Percentiles rank a stretch among this genome's conserved stretches.
Conservation (phyloP, 2,113 vertebrate species). For the Suncus etruscus region DNA sequence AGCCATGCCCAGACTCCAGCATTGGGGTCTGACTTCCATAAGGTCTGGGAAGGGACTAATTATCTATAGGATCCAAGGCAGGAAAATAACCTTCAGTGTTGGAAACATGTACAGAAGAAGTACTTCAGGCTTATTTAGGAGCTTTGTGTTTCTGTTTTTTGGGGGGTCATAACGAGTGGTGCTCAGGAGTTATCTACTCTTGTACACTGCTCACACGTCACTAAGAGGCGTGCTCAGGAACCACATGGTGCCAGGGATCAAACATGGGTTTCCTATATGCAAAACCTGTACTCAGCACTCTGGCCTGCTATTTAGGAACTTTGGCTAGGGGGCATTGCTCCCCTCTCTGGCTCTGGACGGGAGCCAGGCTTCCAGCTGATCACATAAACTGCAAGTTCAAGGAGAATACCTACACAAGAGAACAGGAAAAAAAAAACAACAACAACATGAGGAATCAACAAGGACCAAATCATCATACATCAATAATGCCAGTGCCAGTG, state of each 20-base stretch:
- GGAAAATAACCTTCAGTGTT: not conserved
- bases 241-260: too few relatives aligned
- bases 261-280: too few relatives aligned
- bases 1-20: not conserved
- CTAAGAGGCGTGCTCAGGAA: too few relatives aligned
- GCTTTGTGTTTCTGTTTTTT: not conserved
- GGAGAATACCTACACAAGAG: too few relatives aligned
- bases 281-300: too few relatives aligned
- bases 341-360: not conserved
- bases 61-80: not conserved
- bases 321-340: not conserved
- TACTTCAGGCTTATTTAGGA: conserved; percentile 7
- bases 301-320: not conserved
- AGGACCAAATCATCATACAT: too few relatives aligned
- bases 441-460: not conserved
- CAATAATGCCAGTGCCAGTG: not conserved
- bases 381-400: not conserved
- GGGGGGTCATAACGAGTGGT: too few relatives aligned
- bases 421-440: not conserved
- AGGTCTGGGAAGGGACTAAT: not conserved
- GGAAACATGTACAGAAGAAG: not conserved
- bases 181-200: too few relatives aligned
- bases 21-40: conserved; percentile 28
- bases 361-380: not conserved
- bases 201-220: too few relatives aligned